Conservation (phyloP, 2,113 vertebrate genomes). For the Mesitornis unicolor region DNA sequence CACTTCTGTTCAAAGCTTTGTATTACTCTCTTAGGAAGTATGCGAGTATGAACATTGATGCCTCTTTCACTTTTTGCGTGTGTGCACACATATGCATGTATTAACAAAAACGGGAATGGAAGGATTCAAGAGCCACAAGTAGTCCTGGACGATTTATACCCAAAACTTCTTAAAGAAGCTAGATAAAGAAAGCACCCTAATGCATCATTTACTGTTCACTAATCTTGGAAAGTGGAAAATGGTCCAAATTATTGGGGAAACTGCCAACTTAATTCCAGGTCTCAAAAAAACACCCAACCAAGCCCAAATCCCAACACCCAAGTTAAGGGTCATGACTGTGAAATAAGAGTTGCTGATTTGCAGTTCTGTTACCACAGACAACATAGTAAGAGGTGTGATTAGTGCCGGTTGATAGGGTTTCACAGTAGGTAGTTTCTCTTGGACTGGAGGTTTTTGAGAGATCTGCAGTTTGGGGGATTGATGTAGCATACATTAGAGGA, state of each 20-base stretch:
- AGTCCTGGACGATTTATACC: background rate
- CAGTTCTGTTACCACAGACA: background rate
- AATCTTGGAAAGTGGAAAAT: background rate
- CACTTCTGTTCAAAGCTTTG: background rate
- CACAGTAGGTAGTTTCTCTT: background rate
- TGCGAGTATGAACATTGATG: background rate
- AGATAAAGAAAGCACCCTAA: background rate
- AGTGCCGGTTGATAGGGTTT: background rate
- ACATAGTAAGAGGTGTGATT: background rate
- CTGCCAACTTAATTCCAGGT: background rate
- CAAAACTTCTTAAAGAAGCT: background rate
- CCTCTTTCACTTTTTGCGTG: background rate
- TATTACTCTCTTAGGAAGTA: background rate
- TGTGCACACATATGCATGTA: accelerated
- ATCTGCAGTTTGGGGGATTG: background rate
- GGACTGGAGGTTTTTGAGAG: background rate
- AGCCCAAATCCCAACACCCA: background rate
- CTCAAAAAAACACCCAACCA: background rate
- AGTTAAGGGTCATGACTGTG: background rate
- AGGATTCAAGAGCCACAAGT: too few species aligned
- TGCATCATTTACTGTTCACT: background rate
- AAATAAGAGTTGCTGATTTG: background rate
- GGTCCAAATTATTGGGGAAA: background rate
- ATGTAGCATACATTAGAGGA: background rate
- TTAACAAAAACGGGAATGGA: background rate